Evolutionary conservation across 2,888 invertebrate genomes (phyloP).

Genomic region (Netelia fuscicornis): DNA sequence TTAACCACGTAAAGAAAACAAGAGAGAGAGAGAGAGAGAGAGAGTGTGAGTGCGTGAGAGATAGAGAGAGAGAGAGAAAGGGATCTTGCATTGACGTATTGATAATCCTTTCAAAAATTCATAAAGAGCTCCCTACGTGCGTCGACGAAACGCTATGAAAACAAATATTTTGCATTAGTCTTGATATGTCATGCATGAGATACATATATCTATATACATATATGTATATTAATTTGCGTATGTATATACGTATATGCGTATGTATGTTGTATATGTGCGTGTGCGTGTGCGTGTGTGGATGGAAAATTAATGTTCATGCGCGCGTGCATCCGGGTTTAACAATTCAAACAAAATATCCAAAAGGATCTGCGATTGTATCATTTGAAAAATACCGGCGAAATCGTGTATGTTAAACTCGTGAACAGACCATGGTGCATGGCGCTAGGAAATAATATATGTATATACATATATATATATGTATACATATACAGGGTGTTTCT

Average conservation of each 20-base stretch:
- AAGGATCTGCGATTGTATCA: neutral
- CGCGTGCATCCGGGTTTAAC: neutral
- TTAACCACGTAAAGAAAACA: constrained; percentile 73
- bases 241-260: no score
- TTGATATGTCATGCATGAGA: neutral
- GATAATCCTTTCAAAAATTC: neutral
- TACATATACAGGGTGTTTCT: neutral
- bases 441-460: neutral
- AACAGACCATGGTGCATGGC: neutral
- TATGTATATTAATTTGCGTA: neutral
- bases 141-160: neutral
- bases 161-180: neutral
- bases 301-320: neutral
- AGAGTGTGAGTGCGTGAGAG: neutral
- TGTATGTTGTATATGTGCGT: no score
- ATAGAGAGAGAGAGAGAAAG: neutral
- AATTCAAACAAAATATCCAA: neutral
- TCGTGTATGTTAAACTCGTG: neutral
- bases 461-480: neutral
- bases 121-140: no score
- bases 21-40: neutral
- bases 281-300: no score
- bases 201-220: neutral
- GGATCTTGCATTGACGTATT: neutral
- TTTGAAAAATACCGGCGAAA: neutral